phyloP scores from a whole-genome alignment of 2,113 vertebrate species.

The Catagonus wagneri region DNA sequence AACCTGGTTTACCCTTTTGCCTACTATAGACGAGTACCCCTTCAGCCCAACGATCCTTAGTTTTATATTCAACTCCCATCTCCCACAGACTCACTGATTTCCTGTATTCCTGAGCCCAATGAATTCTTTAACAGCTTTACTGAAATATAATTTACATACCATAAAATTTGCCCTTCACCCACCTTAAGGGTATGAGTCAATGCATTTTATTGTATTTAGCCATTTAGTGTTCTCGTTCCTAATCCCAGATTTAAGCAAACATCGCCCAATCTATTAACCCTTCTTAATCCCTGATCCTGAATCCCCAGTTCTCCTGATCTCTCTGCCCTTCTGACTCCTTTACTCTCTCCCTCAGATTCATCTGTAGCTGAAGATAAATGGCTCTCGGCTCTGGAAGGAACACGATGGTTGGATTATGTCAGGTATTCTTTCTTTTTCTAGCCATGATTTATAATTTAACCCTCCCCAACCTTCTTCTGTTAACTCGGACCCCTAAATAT shows the following conservation, averaged over 20 bases:
- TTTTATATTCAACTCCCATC: background rate
- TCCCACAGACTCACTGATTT: background rate
- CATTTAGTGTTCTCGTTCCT: background rate
- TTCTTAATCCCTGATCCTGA: background rate
- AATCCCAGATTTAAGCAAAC: background rate
- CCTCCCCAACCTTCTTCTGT: background rate
- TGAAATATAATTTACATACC: background rate
- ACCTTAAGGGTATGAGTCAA: background rate
- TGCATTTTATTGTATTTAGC: constrained; percentile 12
- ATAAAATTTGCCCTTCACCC: constrained; percentile 2
- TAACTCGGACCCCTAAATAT: background rate
- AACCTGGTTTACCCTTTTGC: background rate
- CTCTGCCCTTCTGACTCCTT: background rate
- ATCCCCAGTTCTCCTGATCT: background rate
- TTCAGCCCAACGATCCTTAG: background rate
- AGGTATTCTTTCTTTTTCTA: constrained; percentile 86
- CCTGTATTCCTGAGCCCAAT: background rate
- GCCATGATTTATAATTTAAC: background rate
- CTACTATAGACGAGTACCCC: background rate
- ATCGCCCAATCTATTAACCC: constrained; percentile 11
- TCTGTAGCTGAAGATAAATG: constrained; percentile 94
- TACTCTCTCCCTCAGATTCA: constrained; percentile 86
- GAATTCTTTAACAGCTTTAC: background rate
- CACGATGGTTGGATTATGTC: constrained; percentile 93
- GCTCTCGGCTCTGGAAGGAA: constrained; percentile 95